Percentiles rank a stretch among this genome's conserved stretches.
Conservation (phyloP, 2,888 invertebrate species). For the Lissonota sp. region DNA sequence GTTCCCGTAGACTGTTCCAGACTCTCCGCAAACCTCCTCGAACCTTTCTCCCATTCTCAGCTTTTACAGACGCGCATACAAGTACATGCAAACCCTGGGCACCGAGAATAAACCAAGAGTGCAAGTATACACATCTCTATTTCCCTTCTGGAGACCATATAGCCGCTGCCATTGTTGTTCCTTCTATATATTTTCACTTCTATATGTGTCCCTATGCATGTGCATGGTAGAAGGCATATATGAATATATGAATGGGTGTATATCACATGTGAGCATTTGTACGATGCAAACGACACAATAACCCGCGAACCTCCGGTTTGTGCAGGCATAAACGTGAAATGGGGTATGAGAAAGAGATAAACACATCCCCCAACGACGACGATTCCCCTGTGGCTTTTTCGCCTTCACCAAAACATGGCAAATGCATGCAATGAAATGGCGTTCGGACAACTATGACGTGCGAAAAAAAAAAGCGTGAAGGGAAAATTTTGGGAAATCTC, state of each 20-base stretch:
- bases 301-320: conserved; percentile 33
- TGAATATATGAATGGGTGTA: conserved; percentile 12
- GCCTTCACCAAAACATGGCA: background rate
- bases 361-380: conserved; percentile 19
- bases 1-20: conserved; percentile 47
- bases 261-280: conserved; percentile 13
- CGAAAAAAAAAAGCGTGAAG: background rate
- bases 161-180: conserved; percentile 51
- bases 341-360: conserved; percentile 43
- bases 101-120: conserved; percentile 48
- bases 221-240: background rate
- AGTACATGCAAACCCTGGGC: conserved; percentile 11
- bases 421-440: background rate
- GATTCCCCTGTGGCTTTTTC: conserved; percentile 20
- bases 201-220: conserved; percentile 2
- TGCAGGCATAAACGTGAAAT: conserved; percentile 35
- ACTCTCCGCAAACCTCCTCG: conserved; percentile 23
- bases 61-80: conserved; percentile 15
- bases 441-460: background rate
- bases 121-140: conserved; percentile 50
- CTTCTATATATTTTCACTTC: conserved; percentile 54
- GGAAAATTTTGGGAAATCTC: background rate
- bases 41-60: conserved; percentile 34
- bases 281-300: conserved; percentile 45
- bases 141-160: conserved; percentile 49